phyloP scores from a whole-genome alignment of 2,797 vertebrate species.

The Alcedo quadribrachys region DNA sequence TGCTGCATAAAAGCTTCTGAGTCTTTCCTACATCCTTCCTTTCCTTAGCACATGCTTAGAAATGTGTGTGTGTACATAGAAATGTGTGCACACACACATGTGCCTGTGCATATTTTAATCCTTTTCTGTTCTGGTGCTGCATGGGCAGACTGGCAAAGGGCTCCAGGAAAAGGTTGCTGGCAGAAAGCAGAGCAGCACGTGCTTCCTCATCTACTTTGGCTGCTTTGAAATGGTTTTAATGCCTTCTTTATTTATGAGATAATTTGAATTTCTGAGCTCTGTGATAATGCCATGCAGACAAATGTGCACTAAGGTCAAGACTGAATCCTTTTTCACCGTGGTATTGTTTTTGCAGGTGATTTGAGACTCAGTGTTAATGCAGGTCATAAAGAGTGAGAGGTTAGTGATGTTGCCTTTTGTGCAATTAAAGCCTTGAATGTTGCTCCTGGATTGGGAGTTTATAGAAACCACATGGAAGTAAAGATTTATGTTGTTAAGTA shows the following conservation, averaged over 20 bases:
- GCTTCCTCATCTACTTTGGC: rapidly evolving
- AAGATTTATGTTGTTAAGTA: background rate
- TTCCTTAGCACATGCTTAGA: background rate
- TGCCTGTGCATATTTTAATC: background rate
- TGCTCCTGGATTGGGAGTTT: background rate
- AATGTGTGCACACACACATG: rapidly evolving
- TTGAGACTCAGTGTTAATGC: background rate
- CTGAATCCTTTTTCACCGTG: constrained; percentile 1
- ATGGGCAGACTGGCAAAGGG: background rate
- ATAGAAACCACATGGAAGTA: constrained; percentile 1
- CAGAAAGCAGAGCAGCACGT: rapidly evolving
- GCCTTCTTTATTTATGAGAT: background rate
- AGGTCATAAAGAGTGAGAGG: background rate
- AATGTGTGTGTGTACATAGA: background rate
- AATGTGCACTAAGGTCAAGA: background rate
- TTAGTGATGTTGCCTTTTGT: background rate
- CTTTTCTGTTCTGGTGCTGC: background rate
- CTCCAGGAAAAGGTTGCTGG: background rate
- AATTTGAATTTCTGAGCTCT: background rate
- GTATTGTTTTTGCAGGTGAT: constrained; percentile 10
- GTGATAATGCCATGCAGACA: background rate
- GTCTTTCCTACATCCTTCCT: background rate
- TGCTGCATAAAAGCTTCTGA: background rate
- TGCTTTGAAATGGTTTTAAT: background rate
- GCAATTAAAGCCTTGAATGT: background rate